Base-by-base conservation (phyloP, 2,888 invertebrate genomes). In the Bembecia ichneumoniformis region DNA sequence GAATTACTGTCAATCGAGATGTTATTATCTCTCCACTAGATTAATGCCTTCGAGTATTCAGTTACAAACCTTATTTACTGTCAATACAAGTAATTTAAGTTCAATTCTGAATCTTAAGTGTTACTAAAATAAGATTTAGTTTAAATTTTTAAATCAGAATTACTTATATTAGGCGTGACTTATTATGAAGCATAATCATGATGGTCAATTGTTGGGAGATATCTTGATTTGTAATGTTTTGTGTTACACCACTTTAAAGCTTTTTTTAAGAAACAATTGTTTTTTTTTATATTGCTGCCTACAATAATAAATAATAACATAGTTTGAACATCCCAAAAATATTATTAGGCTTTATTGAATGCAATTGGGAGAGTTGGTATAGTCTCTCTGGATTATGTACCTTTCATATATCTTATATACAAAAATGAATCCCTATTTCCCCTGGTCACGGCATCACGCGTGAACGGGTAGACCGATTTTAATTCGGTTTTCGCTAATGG, bases 1-100 rank as follows among this genome's bases (percentile, higher is more conserved):
- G 75, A 71, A 69, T 76, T 71, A 76, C 66, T 71, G 77, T 77
- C 77, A 75, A 70, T 71, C 71, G 62, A 58, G 60, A 67, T 62
- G 64, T 64, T 71, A 73, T 68, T 68, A 70, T 60, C 66, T 60
- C 71, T 68, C 63, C 62, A 62, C 63, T 60, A 58, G 57, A 60
- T 61, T 63, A 59, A 61, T 61, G 59, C 62, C 63, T 60, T 62
- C 63, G 63, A 65, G 67, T 60, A 57, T 63, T 59, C 59, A 63
- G 58, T 50, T 54, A 54, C 63, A 51, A 59, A 52, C 51, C 55
- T 55, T 45, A 53, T 40, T 40, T 40, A 14, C 40, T 40, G 40
- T 13, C 40, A 13, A n/a, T 40, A 13, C n/a, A 40, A 2, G n/a
- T 11, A 40, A 13, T 13, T 13, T n/a, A 13, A n/a, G 7, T 40